A percentile compares a stretch with the other conserved stretches of the same genome.
These are phyloP conservation scores for Ophioderma brevispina DNA, from an alignment of 35 echinoderm and acorn worm species.

Conservation along the genomic window DNA sequence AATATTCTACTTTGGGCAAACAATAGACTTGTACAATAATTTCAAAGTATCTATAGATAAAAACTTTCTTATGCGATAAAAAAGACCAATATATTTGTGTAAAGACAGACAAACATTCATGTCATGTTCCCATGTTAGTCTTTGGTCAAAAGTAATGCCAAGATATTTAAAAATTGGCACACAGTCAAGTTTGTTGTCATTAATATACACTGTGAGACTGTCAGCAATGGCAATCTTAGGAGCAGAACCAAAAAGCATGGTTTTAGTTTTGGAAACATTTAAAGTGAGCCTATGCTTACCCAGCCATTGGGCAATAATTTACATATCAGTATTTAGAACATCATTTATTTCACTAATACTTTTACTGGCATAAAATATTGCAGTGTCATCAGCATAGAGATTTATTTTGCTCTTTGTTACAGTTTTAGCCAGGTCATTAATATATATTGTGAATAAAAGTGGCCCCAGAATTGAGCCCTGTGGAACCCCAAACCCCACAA, in stretches of 20 bases:
- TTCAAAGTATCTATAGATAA: no score
- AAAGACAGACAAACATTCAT: no score
- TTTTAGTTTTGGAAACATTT: slow-evolving; percentile 26
- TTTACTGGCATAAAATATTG: slow-evolving; percentile 23
- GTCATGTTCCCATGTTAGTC: no score
- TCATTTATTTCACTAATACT: slow-evolving; percentile 4
- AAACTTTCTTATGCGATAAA: no score
- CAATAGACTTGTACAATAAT: no score
- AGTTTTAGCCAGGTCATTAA: slow-evolving; percentile 1
- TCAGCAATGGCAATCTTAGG: not conserved
- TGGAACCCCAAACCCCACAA: not conserved
- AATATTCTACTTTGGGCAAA: no score
- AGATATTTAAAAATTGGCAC: slow-evolving; percentile 20
- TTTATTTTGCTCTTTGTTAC: not conserved
- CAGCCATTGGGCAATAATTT: not conserved
- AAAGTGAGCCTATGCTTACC: slow-evolving; percentile 9
- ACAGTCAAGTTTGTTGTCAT: not conserved
- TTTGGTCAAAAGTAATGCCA: not conserved
- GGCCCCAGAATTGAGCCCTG: slow-evolving; percentile 31
- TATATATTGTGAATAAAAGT: slow-evolving; percentile 15
- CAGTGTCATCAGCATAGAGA: slow-evolving; percentile 35
- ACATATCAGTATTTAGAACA: slow-evolving; percentile 7
- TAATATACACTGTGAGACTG: not conserved
- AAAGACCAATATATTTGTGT: no score
- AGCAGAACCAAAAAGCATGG: slow-evolving; percentile 15